phyloP scores from a whole-genome alignment of 1,140 invertebrate species.

The Drosophila malerkotliana region DNA sequence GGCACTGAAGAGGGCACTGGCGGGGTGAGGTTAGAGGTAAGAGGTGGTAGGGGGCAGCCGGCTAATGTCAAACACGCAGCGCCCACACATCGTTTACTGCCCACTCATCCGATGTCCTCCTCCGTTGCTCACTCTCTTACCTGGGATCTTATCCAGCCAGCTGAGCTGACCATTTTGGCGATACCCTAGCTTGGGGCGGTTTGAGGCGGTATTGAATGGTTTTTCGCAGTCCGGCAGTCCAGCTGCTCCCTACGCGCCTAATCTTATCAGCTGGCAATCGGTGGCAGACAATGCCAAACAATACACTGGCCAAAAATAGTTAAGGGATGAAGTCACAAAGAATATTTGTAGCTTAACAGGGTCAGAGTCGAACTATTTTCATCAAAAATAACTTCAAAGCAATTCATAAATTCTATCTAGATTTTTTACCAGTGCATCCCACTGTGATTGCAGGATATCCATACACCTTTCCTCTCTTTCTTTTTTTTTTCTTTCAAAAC shows the following conservation, averaged over 20 bases:
- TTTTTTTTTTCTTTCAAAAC: neutral
- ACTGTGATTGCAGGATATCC: conserved; percentile 30
- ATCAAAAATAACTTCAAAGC: too few relatives aligned
- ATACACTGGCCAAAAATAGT: neutral
- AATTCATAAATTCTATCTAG: neutral
- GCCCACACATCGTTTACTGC: conserved; percentile 16
- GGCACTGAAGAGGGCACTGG: conserved; percentile 16
- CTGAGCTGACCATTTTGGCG: conserved; percentile 13
- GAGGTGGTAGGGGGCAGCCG: conserved; percentile 26
- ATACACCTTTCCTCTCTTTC: neutral
- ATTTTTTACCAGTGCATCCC: neutral
- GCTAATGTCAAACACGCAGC: conserved; percentile 44
- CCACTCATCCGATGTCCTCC: neutral
- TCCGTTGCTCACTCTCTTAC: neutral
- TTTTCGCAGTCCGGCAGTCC: conserved; percentile 9
- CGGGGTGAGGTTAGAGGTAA: conserved; percentile 8
- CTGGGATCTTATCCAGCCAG: neutral
- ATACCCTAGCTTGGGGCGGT: conserved; percentile 58
- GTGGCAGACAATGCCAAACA: conserved; percentile 36
- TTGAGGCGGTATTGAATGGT: conserved; percentile 56
- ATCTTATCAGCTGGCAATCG: conserved; percentile 55
- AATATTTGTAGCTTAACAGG: too few relatives aligned
- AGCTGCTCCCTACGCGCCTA: conserved; percentile 24
- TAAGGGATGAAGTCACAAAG: neutral
- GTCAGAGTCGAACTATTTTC: too few relatives aligned